These are phyloP conservation scores for Xiphophorus hellerii DNA, from an alignment of 2,113 vertebrate genomes.

Conservation along the genomic window DNA sequence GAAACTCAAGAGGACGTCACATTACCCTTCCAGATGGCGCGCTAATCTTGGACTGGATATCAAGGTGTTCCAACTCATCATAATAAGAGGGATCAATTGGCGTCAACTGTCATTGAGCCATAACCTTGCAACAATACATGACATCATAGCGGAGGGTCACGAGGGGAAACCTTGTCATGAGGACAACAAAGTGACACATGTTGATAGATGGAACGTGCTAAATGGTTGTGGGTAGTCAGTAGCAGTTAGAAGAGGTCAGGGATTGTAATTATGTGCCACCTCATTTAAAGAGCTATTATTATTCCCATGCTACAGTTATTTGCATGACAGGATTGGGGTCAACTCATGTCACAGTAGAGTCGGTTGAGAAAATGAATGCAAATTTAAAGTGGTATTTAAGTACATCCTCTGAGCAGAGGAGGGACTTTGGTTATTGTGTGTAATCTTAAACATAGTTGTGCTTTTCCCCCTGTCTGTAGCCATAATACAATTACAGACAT, in stretches of 20 bases:
- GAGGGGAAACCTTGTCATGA: constrained; percentile 69
- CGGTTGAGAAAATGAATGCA: constrained; percentile 62
- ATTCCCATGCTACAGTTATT: constrained; percentile 62
- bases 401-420: constrained; percentile 36
- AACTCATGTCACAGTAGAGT: constrained; percentile 50
- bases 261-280: constrained; percentile 72
- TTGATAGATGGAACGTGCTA: constrained; percentile 67
- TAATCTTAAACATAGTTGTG: constrained; percentile 22
- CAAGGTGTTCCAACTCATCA: constrained; percentile 82
- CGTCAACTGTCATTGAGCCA: constrained; percentile 66
- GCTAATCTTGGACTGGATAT: constrained; percentile 78
- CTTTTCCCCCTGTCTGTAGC: constrained; percentile 13
- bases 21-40: constrained; percentile 82
- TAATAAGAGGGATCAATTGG: constrained; percentile 77
- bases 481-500: constrained; percentile 8
- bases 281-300: constrained; percentile 70
- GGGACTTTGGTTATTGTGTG: constrained; percentile 12
- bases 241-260: constrained; percentile 59
- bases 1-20: constrained; percentile 69
- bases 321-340: constrained; percentile 70
- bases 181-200: constrained; percentile 66
- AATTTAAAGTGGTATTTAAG: constrained; percentile 61
- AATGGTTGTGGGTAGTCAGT: constrained; percentile 60
- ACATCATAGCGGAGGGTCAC: constrained; percentile 45
- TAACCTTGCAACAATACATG: constrained; percentile 69